Evolutionary conservation across 2,888 invertebrate genomes (phyloP), one percentile per base, ranked within the genome.

Genomic region (Pammene fasciana): DNA sequence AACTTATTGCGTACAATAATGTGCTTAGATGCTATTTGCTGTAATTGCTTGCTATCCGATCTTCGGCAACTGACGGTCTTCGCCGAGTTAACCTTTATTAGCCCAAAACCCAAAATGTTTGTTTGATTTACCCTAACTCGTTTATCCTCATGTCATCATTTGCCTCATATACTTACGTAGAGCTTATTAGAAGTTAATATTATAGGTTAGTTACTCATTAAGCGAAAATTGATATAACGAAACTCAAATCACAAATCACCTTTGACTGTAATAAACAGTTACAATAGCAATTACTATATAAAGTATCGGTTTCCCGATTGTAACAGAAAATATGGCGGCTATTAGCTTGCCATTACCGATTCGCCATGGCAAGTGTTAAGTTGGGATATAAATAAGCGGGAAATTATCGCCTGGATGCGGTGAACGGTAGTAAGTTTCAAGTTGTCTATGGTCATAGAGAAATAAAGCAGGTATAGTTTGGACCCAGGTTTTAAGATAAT

Each of bases 391-490:
- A 70, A 70, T 65, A 70, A 43, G 60, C 54, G 54, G 54, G 60
- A 65, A 70, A 70, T 70, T 65, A 65, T 70, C 70, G 54, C 65
- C 36, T 34, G 45, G 68, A 68, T 50, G 67, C 45, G 68, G 61
- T 18, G 61, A 61, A 38, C 62, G 34, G 60, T 48, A 36, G 50
- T 13, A 18, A 5, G 41, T 38, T 26, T 11, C 9, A 59, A 16
- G 41, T 56, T 41, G 13, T 57, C 41, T 41, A 38, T 38, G 36
- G 52, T 26, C 26, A 26, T 26, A 26, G 26, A 26, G 4, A 26
- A 26, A 26, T 26, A 26, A 26, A 26, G 26, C 4, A 3, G 26
- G 26, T 26, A 26, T 26, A n/a, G n/a, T n/a, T n/a, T n/a, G n/a
- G n/a, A n/a, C n/a, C 26, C 26, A 26, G 26, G 2, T 26, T 26